Evolutionary conservation across 2,797 vertebrate genomes (phyloP).

Genomic region (Ptychobarbus kaznakovi): DNA sequence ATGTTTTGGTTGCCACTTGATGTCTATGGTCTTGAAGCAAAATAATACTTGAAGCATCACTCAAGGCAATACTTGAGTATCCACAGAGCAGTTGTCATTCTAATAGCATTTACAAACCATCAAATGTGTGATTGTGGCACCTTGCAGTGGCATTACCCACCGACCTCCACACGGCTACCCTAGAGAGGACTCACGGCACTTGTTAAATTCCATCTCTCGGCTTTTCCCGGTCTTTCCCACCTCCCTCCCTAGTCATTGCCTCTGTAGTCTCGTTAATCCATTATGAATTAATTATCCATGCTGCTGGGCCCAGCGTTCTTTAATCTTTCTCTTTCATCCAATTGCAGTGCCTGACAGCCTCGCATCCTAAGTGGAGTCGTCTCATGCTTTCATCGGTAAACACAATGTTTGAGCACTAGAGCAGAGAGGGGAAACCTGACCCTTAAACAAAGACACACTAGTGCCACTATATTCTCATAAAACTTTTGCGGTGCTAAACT

Average conservation of each 20-base stretch:
- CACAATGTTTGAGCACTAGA: background rate
- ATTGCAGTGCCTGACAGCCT: conserved; percentile 55
- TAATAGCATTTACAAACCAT: conserved; percentile 47
- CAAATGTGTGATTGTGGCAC: conserved; percentile 20
- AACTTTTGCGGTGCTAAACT: background rate
- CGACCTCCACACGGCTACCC: conserved; percentile 13
- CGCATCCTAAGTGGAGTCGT: conserved; percentile 27
- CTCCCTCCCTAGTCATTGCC: conserved; percentile 37
- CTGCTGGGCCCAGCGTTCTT: conserved; percentile 52
- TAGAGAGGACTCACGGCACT: conserved; percentile 28
- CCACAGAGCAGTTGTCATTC: conserved; percentile 21
- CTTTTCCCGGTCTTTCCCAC: conserved; percentile 32
- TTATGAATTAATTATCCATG: conserved; percentile 62
- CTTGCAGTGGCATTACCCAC: conserved; percentile 17
- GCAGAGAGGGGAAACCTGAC: conserved; percentile 22
- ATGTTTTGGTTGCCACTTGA: background rate
- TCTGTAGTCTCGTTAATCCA: conserved; percentile 55
- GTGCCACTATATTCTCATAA: background rate
- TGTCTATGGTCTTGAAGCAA: background rate
- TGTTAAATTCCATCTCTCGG: conserved; percentile 29
- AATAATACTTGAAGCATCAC: background rate
- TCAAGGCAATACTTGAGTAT: conserved; percentile 2
- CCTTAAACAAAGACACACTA: conserved; percentile 19
- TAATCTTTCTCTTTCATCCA: conserved; percentile 65
- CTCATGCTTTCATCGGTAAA: conserved; percentile 35